A percentile compares a stretch with the other conserved stretches of the same genome.
Evolutionary conservation across 2,113 vertebrate species (phyloP).

Genomic region (Chaenocephalus aceratus): DNA sequence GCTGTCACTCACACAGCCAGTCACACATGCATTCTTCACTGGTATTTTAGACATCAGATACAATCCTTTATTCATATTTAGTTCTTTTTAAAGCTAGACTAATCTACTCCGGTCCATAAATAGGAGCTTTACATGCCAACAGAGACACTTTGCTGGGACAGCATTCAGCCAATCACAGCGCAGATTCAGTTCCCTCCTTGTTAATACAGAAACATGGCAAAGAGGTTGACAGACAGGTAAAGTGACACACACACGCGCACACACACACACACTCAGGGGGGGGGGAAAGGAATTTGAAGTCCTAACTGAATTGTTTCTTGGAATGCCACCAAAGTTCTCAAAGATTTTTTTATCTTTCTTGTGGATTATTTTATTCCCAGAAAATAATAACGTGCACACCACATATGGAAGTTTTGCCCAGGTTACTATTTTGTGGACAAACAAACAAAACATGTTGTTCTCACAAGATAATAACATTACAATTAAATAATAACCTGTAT

Average conservation of each 20-base stretch:
- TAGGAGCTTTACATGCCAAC: slow-evolving; percentile 70
- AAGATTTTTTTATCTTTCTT: not conserved
- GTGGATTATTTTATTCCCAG: not conserved
- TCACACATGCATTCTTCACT: slow-evolving; percentile 70
- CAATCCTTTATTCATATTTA: slow-evolving; percentile 54
- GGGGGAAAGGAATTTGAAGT: not conserved
- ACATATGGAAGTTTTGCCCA: not conserved
- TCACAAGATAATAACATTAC: not conserved
- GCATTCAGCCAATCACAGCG: slow-evolving; percentile 32
- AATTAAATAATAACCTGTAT: not conserved
- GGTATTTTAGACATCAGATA: slow-evolving; percentile 58
- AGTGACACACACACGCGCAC: slow-evolving; percentile 4
- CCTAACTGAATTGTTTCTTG: not conserved
- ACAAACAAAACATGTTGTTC: not conserved
- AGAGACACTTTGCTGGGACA: slow-evolving; percentile 39
- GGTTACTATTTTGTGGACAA: not conserved
- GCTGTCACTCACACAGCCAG: slow-evolving; percentile 62
- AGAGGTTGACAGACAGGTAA: slow-evolving; percentile 33
- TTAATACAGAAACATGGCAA: slow-evolving; percentile 54
- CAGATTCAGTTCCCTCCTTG: slow-evolving; percentile 51
- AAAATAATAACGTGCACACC: not conserved
- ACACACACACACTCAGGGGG: slow-evolving; percentile 1
- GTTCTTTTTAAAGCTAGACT: slow-evolving; percentile 62
- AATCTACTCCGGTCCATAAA: slow-evolving; percentile 49
- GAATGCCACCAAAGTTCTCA: not conserved